Evolutionary conservation across 2,113 vertebrate species (phyloP), one percentile per base, ranked within the genome.

Genomic region (Erinaceus europaeus): DNA sequence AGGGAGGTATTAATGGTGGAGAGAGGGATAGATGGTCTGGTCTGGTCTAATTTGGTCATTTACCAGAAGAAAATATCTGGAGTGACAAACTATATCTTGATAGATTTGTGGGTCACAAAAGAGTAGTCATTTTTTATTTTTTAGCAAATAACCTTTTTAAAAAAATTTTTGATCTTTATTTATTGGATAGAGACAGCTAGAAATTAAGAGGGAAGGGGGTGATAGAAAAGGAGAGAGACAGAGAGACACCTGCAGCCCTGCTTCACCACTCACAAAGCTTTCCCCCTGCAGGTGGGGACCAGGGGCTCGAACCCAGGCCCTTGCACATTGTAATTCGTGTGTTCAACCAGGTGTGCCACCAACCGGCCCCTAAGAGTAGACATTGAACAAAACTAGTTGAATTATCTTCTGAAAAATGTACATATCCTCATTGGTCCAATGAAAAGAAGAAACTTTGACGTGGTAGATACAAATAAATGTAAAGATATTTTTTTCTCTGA

Each of bases 331-430:
- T n/a, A n/a, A n/a, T n/a, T n/a, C n/a, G n/a, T n/a, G n/a, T n/a
- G n/a, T n/a, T n/a, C n/a, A n/a, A n/a, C n/a, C n/a, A n/a, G n/a
- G n/a, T n/a, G n/a, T n/a, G n/a, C n/a, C n/a, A n/a, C n/a, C n/a
- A n/a, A n/a, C n/a, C n/a, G n/a, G n/a, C n/a, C n/a, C n/a, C n/a
- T n/a, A n/a, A n/a, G n/a, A n/a, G n/a, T n/a, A n/a, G n/a, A n/a
- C n/a, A n/a, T n/a, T n/a, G n/a, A 52, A 52, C 29, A 82, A 89
- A 82, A 34, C 65, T 74, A 90, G 23, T 69, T 65, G 17, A 68
- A 57, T 21, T 78, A 29, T 0, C 25, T 38, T 94, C 61, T 83
- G 55, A 88, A 90, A 95, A 79, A 27, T 87, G 4, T 46, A 69
- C 25, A 7, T 52, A 82, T 13, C 44, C 61, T n/a, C 48, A 61